Evolutionary conservation across 2,797 vertebrate species (phyloP).

Genomic region (Smutsia gigantea): DNA sequence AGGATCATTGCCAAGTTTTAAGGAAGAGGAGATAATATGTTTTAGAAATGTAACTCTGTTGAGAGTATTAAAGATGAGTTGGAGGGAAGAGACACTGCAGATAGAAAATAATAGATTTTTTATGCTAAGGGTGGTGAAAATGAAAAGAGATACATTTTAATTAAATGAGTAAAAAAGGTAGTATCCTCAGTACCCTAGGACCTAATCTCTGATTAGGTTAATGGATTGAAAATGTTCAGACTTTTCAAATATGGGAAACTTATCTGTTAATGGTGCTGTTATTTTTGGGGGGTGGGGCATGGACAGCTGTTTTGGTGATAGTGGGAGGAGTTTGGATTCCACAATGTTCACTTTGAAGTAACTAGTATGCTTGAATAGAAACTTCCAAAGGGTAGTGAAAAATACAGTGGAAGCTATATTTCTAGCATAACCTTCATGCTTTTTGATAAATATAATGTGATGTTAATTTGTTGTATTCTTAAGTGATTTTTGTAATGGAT

Average conservation of each 20-base stretch:
- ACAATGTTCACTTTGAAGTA: background rate
- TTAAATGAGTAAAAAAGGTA: background rate
- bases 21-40: background rate
- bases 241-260: background rate
- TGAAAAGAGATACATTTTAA: background rate
- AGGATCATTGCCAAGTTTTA: background rate
- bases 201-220: background rate
- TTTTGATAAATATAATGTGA: conserved; percentile 48
- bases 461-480: conserved; percentile 15
- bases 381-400: background rate
- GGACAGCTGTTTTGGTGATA: background rate
- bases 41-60: conserved; percentile 2
- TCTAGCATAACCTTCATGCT: background rate
- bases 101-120: background rate
- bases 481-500: conserved; percentile 38
- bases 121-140: background rate
- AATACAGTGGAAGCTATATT: background rate
- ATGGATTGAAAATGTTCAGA: background rate
- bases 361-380: background rate
- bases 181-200: background rate
- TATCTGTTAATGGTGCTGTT: background rate
- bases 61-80: background rate
- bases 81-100: background rate
- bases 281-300: background rate
- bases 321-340: background rate